Conservation (phyloP, 2,888 invertebrate genomes). For the Desoria tigrina region DNA sequence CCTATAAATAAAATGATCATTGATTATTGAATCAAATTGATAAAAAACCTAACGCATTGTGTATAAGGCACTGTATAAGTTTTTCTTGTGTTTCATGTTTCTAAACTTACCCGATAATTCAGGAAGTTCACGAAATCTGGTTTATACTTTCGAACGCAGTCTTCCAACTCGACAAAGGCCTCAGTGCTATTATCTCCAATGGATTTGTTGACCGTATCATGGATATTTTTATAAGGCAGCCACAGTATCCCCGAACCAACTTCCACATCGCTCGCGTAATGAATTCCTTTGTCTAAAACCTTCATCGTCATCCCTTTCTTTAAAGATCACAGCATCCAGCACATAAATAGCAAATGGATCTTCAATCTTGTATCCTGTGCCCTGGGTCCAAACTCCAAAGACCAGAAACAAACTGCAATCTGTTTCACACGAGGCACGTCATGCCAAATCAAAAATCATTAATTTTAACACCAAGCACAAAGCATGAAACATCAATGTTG, state of each 20-base stretch:
- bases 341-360: too few relatives aligned
- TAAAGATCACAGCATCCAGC: too few relatives aligned
- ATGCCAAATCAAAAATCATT: too few relatives aligned
- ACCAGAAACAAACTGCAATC: constrained; percentile 3
- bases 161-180: constrained; percentile 65
- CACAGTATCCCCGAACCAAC: constrained; percentile 72
- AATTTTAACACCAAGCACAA: too few relatives aligned
- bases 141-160: constrained; percentile 74
- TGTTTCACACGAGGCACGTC: constrained; percentile 13
- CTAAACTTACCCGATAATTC: constrained; percentile 75
- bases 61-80: constrained; percentile 7
- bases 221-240: constrained; percentile 78
- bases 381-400: not conserved
- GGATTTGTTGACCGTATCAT: constrained; percentile 57
- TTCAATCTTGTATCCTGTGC: too few relatives aligned
- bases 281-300: constrained; percentile 14
- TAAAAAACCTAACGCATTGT: constrained; percentile 16
- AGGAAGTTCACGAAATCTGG: constrained; percentile 82
- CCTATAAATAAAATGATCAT: constrained; percentile 54
- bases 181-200: constrained; percentile 56
- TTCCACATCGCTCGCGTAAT: constrained; percentile 22
- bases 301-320: constrained; percentile 18
- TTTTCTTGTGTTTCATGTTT: not conserved
- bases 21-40: constrained; percentile 14
- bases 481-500: too few relatives aligned